Base-by-base conservation (phyloP, 2,888 invertebrate species). In the Ophraella communa region DNA sequence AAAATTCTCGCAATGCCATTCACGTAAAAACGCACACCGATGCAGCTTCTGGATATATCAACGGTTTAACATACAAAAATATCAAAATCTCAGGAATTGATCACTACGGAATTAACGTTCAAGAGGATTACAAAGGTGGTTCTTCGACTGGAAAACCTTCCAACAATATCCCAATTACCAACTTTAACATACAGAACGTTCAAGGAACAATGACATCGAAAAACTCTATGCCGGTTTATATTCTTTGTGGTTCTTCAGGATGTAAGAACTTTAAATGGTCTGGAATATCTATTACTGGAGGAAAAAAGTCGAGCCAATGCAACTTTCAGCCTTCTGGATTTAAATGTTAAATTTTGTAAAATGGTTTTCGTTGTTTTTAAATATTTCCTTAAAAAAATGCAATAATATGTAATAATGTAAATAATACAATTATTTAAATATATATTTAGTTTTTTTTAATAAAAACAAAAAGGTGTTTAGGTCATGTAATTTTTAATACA, bases 11-110 rank as follows among this genome's bases (percentile, higher is more conserved):
- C 17, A 69, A 72, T 44, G 72, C 64, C 8, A 72, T 72, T 18
- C 72, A 72, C 30, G 56, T 72, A 4, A 72, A 70, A 62, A 72
- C 72, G 0, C 70, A 70, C 35, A 51, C 65, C 2, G 72, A 72
- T 57, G 70, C 57, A 2, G 62, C 64, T 7, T 8, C 11, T 5
- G 72, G 72, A 17, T 39, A 47, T 2, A 64, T 72, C 14, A 21
- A 51, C 20, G 66, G 57, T 23, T 51, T 72, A 7, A 67, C 67
- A n/a, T 72, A 70, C 42, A 51, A 49, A 10, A 68, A 72, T 47
- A 69, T 72, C n/a, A 3, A 55, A 33, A 23, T 60, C 23, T 27
- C 47, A 59, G 71, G 65, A n/a, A n/a, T n/a, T n/a, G n/a, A n/a
- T n/a, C 47, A 67, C 3, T 70, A 67, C 30, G 72, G 69, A 14